phyloP scores from a whole-genome alignment of 1,140 invertebrate species.

The Aphis craccivora region DNA sequence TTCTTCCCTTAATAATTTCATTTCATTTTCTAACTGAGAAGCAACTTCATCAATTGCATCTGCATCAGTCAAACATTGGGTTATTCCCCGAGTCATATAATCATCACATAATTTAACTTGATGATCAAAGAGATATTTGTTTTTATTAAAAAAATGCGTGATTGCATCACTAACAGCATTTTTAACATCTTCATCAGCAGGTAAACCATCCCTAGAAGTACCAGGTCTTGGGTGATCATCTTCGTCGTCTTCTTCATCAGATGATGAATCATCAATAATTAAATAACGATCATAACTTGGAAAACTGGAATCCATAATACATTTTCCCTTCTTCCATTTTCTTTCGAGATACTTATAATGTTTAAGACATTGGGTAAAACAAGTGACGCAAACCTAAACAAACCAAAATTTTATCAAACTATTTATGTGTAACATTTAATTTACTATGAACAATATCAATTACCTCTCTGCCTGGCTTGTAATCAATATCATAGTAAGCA shows the following conservation, averaged over 20 bases:
- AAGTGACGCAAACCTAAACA: background rate
- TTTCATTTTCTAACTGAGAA: background rate
- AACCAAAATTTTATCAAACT: background rate
- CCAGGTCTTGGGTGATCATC: background rate
- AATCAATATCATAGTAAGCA: background rate
- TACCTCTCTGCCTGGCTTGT: background rate
- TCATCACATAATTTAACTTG: background rate
- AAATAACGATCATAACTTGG: background rate
- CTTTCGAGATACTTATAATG: background rate
- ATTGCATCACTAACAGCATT: background rate
- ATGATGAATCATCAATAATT: conserved; percentile 13
- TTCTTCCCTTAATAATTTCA: background rate
- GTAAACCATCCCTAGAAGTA: background rate
- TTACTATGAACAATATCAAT: background rate
- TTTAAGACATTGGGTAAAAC: background rate
- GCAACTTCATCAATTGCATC: background rate
- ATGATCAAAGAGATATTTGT: background rate
- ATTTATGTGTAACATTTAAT: background rate
- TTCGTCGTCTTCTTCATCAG: background rate
- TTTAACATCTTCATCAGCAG: background rate
- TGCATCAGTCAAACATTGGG: background rate
- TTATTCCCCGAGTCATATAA: background rate
- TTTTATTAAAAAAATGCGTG: background rate
- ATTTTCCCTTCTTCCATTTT: background rate
- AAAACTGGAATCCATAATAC: background rate